These are phyloP conservation scores for Clunio marinus DNA, from an alignment of 2,888 invertebrate genomes.

Conservation along the genomic window DNA sequence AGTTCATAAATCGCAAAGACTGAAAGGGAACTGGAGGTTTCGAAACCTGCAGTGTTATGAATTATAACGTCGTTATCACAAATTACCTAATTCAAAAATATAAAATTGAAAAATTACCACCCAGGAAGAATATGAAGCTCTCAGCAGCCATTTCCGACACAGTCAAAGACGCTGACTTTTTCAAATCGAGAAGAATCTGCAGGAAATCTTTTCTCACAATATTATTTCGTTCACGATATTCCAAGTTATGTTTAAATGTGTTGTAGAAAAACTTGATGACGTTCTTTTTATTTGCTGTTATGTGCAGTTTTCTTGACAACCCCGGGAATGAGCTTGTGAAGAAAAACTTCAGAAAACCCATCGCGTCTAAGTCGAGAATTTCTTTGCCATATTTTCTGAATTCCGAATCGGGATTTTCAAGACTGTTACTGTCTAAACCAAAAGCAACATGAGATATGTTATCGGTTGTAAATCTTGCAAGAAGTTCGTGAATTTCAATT, in stretches of 20 bases:
- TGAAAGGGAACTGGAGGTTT: slow-evolving; percentile 44
- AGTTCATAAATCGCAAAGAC: slow-evolving; percentile 45
- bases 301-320: background rate
- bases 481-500: background rate
- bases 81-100: background rate
- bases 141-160: background rate
- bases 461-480: slow-evolving; percentile 4
- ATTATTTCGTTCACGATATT: background rate
- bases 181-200: background rate
- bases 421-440: slow-evolving; percentile 6
- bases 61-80: too few relatives aligned
- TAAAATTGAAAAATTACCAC: slow-evolving; percentile 43
- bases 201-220: background rate
- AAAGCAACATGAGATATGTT: slow-evolving; percentile 9
- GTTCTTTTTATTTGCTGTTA: background rate
- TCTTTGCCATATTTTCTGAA: slow-evolving; percentile 11
- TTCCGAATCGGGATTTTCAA: background rate
- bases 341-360: background rate
- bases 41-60: slow-evolving; percentile 42
- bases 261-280: slow-evolving; percentile 20
- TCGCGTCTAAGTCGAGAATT: background rate
- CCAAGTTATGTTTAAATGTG: background rate
- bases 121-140: slow-evolving; percentile 3
- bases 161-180: slow-evolving; percentile 7
- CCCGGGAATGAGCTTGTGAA: slow-evolving; percentile 9